Base-by-base conservation (phyloP, 2,113 vertebrate species). In the Vombatus ursinus region DNA sequence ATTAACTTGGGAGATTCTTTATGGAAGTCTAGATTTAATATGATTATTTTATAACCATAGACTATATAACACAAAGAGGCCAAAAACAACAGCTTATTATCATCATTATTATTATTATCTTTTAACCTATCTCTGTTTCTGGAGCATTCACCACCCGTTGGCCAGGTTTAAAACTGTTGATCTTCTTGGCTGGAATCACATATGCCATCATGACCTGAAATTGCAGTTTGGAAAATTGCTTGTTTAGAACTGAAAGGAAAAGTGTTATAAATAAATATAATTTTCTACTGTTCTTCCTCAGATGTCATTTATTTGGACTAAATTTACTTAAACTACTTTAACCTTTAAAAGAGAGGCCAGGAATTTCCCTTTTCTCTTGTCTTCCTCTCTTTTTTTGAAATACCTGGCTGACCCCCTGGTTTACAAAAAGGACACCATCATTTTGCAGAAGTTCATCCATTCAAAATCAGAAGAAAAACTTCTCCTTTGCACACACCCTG, bases 311-410 rank as follows among this genome's bases (percentile, higher is more conserved):
- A 97, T 97, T 99, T 98, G 98, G 98, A 98, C 98, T 98, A 98
- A 98, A 99, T 98, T 98, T 99, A 98, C 98, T 98, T 98, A 98
- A 98, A 98, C 97, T 97, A 98, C 97, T 98, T 98, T 98, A 99
- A 99, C 98, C 98, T 99, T 99, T 98, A 97, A 96, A 92, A 98
- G 97, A 99, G 98, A 98, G 98, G 98, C 97, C 98, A 98, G 95
- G 97, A 98, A 95, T 95, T 90, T 94, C 90, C 91, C 95, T 94
- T 91, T 93, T 48, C 26, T 53, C 52, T 50, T 93, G 89, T 96
- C 94, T 94, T 96, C 94, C 92, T 97, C 9, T 37, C 22, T 95
- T 22, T 57, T 57, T 84, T 44, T 44, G n/a, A 97, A 98, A 98
- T 98, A 97, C 98, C 98, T 98, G 97, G 97, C 97, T 98, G 98